These are phyloP conservation scores for Eupleurogrammus muticus DNA, from an alignment of 2,797 vertebrate genomes.

Conservation along the genomic window DNA sequence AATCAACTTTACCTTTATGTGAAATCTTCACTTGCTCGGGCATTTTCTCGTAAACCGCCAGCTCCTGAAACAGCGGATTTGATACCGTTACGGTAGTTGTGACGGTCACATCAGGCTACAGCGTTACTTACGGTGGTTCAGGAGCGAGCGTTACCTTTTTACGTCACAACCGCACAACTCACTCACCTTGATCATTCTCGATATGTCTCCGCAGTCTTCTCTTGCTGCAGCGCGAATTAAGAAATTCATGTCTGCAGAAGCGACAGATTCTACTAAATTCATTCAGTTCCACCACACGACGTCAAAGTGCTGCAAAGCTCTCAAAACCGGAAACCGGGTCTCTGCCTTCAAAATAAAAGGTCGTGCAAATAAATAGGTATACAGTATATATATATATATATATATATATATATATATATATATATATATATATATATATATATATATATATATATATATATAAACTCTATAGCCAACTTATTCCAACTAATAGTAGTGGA, in stretches of 20 bases:
- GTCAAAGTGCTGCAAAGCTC: too few relatives aligned
- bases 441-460: too few relatives aligned
- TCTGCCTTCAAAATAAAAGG: neutral
- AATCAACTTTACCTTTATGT: constrained; percentile 73
- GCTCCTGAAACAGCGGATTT: constrained; percentile 67
- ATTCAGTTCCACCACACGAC: too few relatives aligned
- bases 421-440: too few relatives aligned
- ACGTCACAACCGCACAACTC: too few relatives aligned
- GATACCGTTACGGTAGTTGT: neutral
- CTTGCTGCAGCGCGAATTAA: constrained; percentile 68
- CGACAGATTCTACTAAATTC: neutral
- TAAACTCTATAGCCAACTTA: too few relatives aligned
- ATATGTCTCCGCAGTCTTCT: constrained; percentile 80
- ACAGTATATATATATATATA: too few relatives aligned
- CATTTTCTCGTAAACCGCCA: constrained; percentile 84
- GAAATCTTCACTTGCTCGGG: constrained; percentile 79
- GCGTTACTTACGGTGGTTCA: neutral
- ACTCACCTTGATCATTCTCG: constrained; percentile 82
- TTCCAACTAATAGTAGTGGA: too few relatives aligned
- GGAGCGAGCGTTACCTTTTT: neutral
- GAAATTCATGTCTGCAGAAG: constrained; percentile 71
- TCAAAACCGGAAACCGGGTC: too few relatives aligned
- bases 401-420: too few relatives aligned
- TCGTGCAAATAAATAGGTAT: too few relatives aligned
- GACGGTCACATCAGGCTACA: too few relatives aligned